Evolutionary conservation across 2,797 vertebrate genomes (phyloP).

Genomic region (Poecilia velifera): DNA sequence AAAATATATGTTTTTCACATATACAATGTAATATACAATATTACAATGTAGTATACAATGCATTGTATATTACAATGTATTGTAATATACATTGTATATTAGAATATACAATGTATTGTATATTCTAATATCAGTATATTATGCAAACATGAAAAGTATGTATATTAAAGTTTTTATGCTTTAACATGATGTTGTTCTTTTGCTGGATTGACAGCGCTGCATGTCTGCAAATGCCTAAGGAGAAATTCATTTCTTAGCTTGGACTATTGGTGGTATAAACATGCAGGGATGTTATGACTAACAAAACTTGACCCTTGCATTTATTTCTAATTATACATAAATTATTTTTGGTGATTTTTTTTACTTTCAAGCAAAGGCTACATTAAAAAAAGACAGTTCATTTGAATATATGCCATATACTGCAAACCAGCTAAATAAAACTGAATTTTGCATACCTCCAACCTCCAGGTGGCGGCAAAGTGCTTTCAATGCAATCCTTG

Average conservation of each 20-base stretch:
- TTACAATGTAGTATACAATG: too few species aligned
- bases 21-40: too few species aligned
- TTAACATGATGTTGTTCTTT: neutral
- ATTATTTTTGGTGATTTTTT: neutral
- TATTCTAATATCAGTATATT: neutral
- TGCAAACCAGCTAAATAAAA: neutral
- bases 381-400: too few species aligned
- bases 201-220: neutral
- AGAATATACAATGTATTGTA: too few species aligned
- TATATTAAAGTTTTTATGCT: neutral
- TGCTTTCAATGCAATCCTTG: neutral
- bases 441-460: neutral
- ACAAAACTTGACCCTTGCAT: neutral
- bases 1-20: neutral
- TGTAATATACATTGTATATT: too few species aligned
- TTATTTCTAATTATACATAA: slow-evolving; percentile 1
- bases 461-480: neutral
- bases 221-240: neutral
- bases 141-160: neutral
- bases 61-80: too few species aligned
- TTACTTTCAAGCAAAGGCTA: too few species aligned
- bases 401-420: too few species aligned
- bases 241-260: neutral
- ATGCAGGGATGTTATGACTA: neutral
- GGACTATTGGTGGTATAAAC: neutral